Evolutionary conservation across 2,888 invertebrate genomes (phyloP).

Genomic region (Phyto melanocephala): DNA sequence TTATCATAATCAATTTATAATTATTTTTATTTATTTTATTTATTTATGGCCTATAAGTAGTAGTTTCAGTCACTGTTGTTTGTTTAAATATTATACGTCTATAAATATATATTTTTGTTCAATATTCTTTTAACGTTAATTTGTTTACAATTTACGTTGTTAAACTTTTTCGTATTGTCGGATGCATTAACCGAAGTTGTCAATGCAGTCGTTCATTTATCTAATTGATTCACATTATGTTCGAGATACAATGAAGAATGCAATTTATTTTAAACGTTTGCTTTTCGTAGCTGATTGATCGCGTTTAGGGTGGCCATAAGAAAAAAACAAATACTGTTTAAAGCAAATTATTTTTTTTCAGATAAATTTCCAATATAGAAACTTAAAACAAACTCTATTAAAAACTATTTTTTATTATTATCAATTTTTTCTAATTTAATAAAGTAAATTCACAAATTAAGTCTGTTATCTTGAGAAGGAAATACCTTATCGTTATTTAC

Average conservation of each 20-base stretch:
- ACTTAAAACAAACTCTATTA: too few species aligned
- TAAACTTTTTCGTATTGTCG: constrained; percentile 27
- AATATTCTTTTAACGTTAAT: constrained; percentile 24
- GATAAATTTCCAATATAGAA: too few species aligned
- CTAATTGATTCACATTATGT: constrained; percentile 23
- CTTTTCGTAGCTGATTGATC: constrained; percentile 27
- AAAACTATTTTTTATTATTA: too few species aligned
- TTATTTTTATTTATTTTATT: too few species aligned
- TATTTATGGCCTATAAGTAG: too few species aligned
- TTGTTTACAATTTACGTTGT: constrained; percentile 49
- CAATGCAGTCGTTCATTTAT: constrained; percentile 47
- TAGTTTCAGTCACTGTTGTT: not conserved
- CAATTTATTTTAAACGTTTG: constrained; percentile 46
- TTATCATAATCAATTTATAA: too few species aligned
- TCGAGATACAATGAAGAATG: constrained; percentile 43
- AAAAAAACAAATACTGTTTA: not conserved
- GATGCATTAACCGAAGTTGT: constrained; percentile 62
- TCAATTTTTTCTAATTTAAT: not conserved
- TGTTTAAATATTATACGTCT: too few species aligned
- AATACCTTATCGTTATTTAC: not conserved
- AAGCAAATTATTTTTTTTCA: not conserved
- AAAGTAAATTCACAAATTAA: not conserved
- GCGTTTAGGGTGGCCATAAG: constrained; percentile 3
- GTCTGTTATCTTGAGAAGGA: not conserved
- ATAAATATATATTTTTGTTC: too few species aligned